Evolutionary conservation across 2,113 vertebrate species (phyloP), one percentile per base, ranked within the genome.

Genomic region (Gallinago jamesoni): DNA sequence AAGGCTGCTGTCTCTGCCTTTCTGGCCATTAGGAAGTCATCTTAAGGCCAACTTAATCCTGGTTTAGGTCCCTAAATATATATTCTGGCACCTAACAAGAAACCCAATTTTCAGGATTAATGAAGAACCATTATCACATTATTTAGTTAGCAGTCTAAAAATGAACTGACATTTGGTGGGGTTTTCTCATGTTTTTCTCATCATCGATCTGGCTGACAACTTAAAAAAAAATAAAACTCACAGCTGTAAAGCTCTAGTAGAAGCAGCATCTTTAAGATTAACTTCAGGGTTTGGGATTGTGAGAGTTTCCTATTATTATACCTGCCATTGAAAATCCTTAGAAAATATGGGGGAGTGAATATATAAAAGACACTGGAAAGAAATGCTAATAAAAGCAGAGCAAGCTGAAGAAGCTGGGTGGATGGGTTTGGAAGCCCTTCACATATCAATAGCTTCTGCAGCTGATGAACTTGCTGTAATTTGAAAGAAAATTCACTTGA

Each of bases 331-430:
- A 95, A 90, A 94, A 93, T 67, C 72, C 79, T 86, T 86, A 80
- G 64, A 90, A 90, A 90, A 89, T 53, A 82, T 35, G 56, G 62
- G 57, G 73, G 50, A 90, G 62, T 37, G 22, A 84, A 15, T 43
- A 75, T 85, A 83, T 62, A 87, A 91, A 81, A 92, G 84, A 72
- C 27, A 72, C 21, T 60, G 70, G 66, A 68, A 91, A 94, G 47
- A 91, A 87, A 33, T 69, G 74, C 77, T 91, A 89, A 96, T 87
- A 93, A 88, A 94, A 92, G 83, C 59, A 87, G 48, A 76, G 27
- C 0, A 0, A 53, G 87, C 81, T 95, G 64, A 84, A 93, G 89
- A 74, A 91, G 73, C 72, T 72, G 41, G 52, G 80, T 89, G 66
- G 84, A 80, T 87, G 57, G 56, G 37, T 80, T 93, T 94, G 62